Evolutionary conservation across 2,888 invertebrate species (phyloP), one percentile per base, ranked within the genome.

Genomic region (Caenorhabditis wallacei): DNA sequence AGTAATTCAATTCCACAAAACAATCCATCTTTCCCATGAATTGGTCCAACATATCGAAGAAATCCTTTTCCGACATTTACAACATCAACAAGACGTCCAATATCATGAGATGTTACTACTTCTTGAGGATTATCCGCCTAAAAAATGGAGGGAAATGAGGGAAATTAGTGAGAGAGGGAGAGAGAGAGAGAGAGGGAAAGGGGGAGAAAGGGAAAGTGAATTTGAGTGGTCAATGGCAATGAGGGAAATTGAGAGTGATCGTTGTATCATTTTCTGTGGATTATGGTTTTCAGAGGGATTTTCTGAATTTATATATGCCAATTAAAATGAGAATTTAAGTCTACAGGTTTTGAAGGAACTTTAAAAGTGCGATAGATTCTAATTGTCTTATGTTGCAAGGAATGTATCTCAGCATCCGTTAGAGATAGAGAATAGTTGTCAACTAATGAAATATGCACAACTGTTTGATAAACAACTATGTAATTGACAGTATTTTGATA

Each of bases 1-100:
- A 95, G 92, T 8, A 86, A 63, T 92, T 95, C 94, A 57, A 95
- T 93, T 10, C 95, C 95, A 92, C 95, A 95, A 94, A 94, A 95
- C 22, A 93, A 82, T 2, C 94, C 94, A 13, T 93, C 92, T 46
- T 94, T 94, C 56, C 94, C 93, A 59, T 94, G 93, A 8, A 94
- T 94, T 43, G 92, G 92, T 3, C 95, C 95, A 82, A 94, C 93
- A 92, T 93, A 94, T 10, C 94, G 92, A 43, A 95, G 92, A 18
- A 93, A 93, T 1, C 95, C 86, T 46, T 76, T 82, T 48, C 86
- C 86, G 30, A 85, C 80, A 35, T 85, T 85, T 1, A 64, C 56
- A 1, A 86, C 86, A 46, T 85, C 83, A 1, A 86, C 86, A 37
- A 84, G 78, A 30, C 75, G 70, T 20, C 85, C 86, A 35, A 86